These are phyloP conservation scores for Antennarius maculatus DNA, from an alignment of 2,797 vertebrate species.

Conservation along the genomic window DNA sequence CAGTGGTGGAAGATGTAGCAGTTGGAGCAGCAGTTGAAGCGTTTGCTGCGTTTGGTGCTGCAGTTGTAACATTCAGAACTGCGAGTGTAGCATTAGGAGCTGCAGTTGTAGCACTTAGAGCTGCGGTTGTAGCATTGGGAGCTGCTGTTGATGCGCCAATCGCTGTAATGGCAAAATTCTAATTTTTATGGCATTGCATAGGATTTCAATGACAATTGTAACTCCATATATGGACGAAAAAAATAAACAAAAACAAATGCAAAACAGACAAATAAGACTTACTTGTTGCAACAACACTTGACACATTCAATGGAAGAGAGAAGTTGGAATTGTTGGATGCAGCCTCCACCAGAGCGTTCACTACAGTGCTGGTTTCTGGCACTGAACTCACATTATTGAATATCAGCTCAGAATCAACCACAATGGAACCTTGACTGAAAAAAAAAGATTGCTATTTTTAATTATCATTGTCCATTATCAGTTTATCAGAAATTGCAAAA, in stretches of 20 bases:
- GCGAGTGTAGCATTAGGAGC: background rate
- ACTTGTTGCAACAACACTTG: slow-evolving; percentile 11
- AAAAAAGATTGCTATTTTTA: background rate
- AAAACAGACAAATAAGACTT: background rate
- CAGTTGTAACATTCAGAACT: background rate
- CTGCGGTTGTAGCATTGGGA: background rate
- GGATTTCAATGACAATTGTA: background rate
- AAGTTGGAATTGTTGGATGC: slow-evolving; percentile 7
- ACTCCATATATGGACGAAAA: background rate
- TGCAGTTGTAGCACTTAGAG: background rate
- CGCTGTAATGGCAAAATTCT: background rate
- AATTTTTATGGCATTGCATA: background rate
- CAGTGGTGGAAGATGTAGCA: background rate
- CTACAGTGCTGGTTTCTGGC: background rate
- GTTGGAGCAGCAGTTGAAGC: background rate
- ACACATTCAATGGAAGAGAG: slow-evolving; percentile 2
- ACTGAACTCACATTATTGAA: slow-evolving; percentile 17
- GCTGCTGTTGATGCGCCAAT: background rate
- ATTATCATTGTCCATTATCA: background rate
- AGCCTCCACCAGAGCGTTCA: background rate
- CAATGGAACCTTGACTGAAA: slow-evolving; percentile 37
- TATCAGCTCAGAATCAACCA: slow-evolving; percentile 24
- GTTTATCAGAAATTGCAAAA: background rate
- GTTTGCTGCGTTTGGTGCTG: background rate
- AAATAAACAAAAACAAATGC: background rate